Conservation (phyloP, 1,140 invertebrate genomes). For the Magallana gigas region DNA sequence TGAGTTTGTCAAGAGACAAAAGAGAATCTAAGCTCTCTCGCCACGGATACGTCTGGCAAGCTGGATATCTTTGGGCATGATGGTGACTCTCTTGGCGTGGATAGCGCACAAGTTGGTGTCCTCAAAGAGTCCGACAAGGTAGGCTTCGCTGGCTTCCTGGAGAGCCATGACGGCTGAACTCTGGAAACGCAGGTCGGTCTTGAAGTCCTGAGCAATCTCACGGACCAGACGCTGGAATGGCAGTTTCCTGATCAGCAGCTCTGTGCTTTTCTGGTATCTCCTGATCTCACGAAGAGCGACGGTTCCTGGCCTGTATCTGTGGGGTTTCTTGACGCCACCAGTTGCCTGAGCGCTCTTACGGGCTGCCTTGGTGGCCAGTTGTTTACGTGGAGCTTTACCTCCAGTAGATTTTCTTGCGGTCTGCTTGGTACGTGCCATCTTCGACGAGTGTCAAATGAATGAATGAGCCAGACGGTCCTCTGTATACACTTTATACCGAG, state of each 20-base stretch:
- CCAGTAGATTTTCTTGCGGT: constrained; percentile 84
- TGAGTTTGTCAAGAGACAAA: too few relatives aligned
- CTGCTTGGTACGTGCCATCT: constrained; percentile 90
- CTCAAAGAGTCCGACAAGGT: too few relatives aligned
- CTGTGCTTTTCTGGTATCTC: constrained; percentile 61
- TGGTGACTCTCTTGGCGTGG: too few relatives aligned
- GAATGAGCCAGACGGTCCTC: background rate
- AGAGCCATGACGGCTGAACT: too few relatives aligned
- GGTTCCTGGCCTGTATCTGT: background rate
- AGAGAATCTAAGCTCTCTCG: too few relatives aligned
- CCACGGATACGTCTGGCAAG: too few relatives aligned
- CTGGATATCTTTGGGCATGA: too few relatives aligned
- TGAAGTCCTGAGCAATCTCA: constrained; percentile 91
- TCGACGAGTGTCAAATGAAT: constrained; percentile 88
- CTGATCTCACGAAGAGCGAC: background rate
- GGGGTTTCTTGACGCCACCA: too few relatives aligned
- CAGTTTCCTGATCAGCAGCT: constrained; percentile 69
- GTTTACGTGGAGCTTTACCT: constrained; percentile 79
- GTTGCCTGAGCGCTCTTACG: too few relatives aligned
- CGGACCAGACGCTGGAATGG: constrained; percentile 92
- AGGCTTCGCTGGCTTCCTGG: too few relatives aligned
- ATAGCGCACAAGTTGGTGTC: too few relatives aligned
- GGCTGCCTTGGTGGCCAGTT: constrained; percentile 82
- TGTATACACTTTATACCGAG: background rate
- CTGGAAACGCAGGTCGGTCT: too few relatives aligned